Base-by-base conservation (phyloP, 2,888 invertebrate genomes). In the Plagodis pulveraria region DNA sequence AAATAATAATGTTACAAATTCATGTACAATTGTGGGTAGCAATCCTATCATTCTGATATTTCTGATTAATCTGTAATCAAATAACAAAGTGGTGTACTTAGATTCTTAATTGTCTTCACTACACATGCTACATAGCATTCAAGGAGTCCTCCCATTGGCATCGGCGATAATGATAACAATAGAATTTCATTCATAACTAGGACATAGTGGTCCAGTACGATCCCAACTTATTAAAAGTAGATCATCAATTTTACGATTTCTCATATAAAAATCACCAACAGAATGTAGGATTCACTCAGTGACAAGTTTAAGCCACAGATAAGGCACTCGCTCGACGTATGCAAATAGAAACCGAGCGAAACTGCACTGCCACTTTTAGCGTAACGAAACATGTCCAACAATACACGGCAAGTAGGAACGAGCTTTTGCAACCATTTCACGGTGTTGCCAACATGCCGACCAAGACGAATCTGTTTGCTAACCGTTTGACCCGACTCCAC, bases 401-500 rank as follows among this genome's bases (percentile, higher is more conserved):
- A 73, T 74, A 81, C 81, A 58, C 53, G 53, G 58, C 58, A 52
- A 73, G 72, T 70, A 72, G 77, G 64, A 72, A 72, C 72, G 67
- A 76, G 78, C 77, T 84, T 83, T 86, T 82, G 83, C 82, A 83
- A 85, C 81, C 78, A 81, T 87, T 85, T 84, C 81, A 83, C 81
- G 81, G 76, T 77, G 74, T 73, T 76, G 75, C 80, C 73, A 77
- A 73, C 77, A 83, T 81, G 78, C 76, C 78, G 74, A 78, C 81
- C 87, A 84, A 84, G 81, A 84, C 86, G 82, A 89, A 88, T 88
- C 79, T 84, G 81, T 89, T 90, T 88, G 81, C 88, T 87, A 86
- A 87, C 81, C 86, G 79, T 90, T 89, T 87, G 87, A 89, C 89
- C 88, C 74, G 87, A 69, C 87, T 84, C 74, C 81, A 75, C 85